Conservation (phyloP, 2,888 invertebrate species). For the Cheilosia impressa region DNA sequence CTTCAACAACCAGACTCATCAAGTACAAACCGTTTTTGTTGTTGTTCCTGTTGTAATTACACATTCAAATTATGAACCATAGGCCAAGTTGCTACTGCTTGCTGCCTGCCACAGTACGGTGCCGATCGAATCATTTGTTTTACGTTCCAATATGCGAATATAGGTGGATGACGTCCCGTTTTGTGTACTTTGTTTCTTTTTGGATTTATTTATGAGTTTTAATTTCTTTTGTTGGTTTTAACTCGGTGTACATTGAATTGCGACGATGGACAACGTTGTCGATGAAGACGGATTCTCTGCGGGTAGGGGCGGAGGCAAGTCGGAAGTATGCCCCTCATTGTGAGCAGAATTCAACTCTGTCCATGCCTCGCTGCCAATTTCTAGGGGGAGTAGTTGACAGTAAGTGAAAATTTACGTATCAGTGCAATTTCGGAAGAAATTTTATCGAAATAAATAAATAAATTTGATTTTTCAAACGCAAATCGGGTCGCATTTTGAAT, state of each 20-base stretch:
- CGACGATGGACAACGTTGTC: slow-evolving; percentile 53
- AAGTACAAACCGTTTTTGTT: slow-evolving; percentile 27
- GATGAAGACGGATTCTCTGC: slow-evolving; percentile 42
- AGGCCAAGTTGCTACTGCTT: slow-evolving; percentile 27
- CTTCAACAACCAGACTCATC: slow-evolving; percentile 53
- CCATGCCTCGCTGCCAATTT: slow-evolving; percentile 53
- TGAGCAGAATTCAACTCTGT: slow-evolving; percentile 58
- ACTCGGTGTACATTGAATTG: slow-evolving; percentile 57
- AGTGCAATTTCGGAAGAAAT: slow-evolving; percentile 48
- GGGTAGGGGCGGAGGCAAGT: slow-evolving; percentile 24
- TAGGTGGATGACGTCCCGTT: slow-evolving; percentile 72
- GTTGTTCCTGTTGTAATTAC: slow-evolving; percentile 56
- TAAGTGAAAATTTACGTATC: slow-evolving; percentile 58
- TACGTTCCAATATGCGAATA: slow-evolving; percentile 67
- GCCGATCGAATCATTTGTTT: slow-evolving; percentile 63
- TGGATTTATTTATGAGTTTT: slow-evolving; percentile 65
- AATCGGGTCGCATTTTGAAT: background rate
- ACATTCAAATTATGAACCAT: slow-evolving; percentile 60
- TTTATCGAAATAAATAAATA: slow-evolving; percentile 11
- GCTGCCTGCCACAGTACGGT: slow-evolving; percentile 7
- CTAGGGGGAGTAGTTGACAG: slow-evolving; percentile 49
- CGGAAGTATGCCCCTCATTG: slow-evolving; percentile 51
- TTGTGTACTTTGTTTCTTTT: slow-evolving; percentile 56
- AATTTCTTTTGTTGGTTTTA: slow-evolving; percentile 70
- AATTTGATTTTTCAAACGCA: slow-evolving; percentile 24